Evolutionary conservation across 2,888 invertebrate species (phyloP), one percentile per base, ranked within the genome.

Genomic region (Venustoraphidia nigricollis): DNA sequence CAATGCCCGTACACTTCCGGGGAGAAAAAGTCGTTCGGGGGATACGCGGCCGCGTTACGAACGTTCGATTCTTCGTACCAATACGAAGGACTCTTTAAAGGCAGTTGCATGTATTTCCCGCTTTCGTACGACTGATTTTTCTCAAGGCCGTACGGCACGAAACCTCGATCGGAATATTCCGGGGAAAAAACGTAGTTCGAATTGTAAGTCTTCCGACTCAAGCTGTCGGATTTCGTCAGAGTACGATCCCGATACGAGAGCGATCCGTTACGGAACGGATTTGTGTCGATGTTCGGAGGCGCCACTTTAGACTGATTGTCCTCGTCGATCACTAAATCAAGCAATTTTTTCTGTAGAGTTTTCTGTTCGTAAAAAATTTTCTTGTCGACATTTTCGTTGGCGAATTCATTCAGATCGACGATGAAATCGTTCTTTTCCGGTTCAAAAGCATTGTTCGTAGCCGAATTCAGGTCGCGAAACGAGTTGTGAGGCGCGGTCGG

Each of bases 191-290:
- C 37, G 17, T 56, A 55, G 41, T 60, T 59, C 4, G 57, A 52
- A n/a, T 56, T 53, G 51, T 67, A 67, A 9, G 61, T 66, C 56
- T 68, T 67, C 11, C 68, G 58, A 14, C 61, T 58, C 60, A 68
- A 64, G 51, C 62, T 66, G 51, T 68, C 69, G 1, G 67, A 67
- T 58, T 67, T 67, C 9, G 66, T 67, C 39, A 67, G 53, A 10
- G 63, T 66, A 11, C 63, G 56, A 53, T 66, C 65, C n/a, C 62
- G 56, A 52, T 65, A 63, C 10, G 37, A 34, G 10, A 56, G 56
- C 36, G 37, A 51, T 17, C 52, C 52, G 34, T 47, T 47, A 38
- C 47, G 47, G 45, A 34, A 51, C 34, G 46, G 47, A 51, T 36
- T 58, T 54, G 52, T 58, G 60, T 44, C 49, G 36, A 50, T 58